A percentile compares a stretch with the other conserved stretches of the same genome.
Conservation (phyloP, 2,888 invertebrate species). For the Augochlorella aurata region DNA sequence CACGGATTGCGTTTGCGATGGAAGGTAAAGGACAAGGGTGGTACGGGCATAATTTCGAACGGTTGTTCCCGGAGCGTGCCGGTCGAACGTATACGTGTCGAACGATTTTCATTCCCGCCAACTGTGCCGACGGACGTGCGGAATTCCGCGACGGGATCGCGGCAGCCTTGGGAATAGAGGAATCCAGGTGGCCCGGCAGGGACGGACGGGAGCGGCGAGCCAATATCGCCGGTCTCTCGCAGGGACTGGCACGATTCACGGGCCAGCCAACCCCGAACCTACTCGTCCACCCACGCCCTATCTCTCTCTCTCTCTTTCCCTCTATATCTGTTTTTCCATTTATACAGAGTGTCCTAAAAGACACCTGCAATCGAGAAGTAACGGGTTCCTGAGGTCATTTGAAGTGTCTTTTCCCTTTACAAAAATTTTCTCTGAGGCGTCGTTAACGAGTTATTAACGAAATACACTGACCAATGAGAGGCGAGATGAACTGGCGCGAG, state of each 20-base stretch:
- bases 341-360: too few relatives aligned
- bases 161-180: slow-evolving; percentile 22
- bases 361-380: too few relatives aligned
- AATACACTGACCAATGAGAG: too few relatives aligned
- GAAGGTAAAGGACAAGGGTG: slow-evolving; percentile 14
- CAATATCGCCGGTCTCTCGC: slow-evolving; percentile 54
- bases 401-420: too few relatives aligned
- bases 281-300: slow-evolving; percentile 5
- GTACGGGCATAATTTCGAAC: neutral
- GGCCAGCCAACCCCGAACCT: slow-evolving; percentile 15
- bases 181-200: slow-evolving; percentile 9
- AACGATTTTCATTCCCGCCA: slow-evolving; percentile 53
- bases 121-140: slow-evolving; percentile 43
- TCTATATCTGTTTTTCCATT: too few relatives aligned
- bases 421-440: too few relatives aligned
- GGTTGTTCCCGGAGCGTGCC: slow-evolving; percentile 16
- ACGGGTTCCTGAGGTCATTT: too few relatives aligned
- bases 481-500: too few relatives aligned
- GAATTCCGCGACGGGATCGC: slow-evolving; percentile 32
- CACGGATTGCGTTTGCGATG: neutral
- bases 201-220: too few relatives aligned
- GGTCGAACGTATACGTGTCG: slow-evolving; percentile 31
- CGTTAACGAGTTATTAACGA: too few relatives aligned
- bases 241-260: slow-evolving; percentile 51
- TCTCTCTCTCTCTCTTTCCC: neutral